Percentiles rank a stretch among this genome's conserved stretches.
phyloP scores from a whole-genome alignment of 1,140 invertebrate genomes.

The Pteromalus puparum region DNA sequence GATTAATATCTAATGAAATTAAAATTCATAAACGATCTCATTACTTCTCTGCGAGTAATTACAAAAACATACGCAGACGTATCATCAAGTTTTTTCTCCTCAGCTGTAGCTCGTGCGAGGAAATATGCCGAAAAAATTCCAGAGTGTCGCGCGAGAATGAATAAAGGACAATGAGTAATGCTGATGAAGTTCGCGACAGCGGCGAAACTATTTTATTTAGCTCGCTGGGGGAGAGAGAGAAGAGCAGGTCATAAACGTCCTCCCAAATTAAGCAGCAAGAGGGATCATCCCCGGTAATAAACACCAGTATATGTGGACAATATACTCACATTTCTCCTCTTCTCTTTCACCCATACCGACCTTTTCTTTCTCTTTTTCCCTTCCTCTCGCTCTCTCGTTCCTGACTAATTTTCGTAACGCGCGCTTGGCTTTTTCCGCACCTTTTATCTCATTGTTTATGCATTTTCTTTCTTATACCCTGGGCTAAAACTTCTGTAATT shows the following conservation, averaged over 20 bases:
- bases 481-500: background rate
- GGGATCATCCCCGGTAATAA: background rate
- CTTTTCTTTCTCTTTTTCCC: background rate
- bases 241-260: background rate
- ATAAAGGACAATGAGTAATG: background rate
- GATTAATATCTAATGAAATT: too few relatives aligned
- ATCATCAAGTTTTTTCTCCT: too few relatives aligned
- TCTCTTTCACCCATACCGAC: background rate
- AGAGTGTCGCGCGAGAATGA: background rate
- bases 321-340: background rate
- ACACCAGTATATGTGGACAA: background rate
- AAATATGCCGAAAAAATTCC: background rate
- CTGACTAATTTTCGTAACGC: background rate
- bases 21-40: too few relatives aligned
- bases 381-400: background rate
- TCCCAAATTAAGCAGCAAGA: background rate
- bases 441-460: background rate
- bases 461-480: background rate
- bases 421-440: background rate
- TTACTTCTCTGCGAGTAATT: too few relatives aligned
- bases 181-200: background rate
- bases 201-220: background rate
- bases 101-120: background rate
- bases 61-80: too few relatives aligned
- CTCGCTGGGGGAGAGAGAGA: background rate